phyloP scores from a whole-genome alignment of 2,888 invertebrate genomes.

The Julus scanicus region DNA sequence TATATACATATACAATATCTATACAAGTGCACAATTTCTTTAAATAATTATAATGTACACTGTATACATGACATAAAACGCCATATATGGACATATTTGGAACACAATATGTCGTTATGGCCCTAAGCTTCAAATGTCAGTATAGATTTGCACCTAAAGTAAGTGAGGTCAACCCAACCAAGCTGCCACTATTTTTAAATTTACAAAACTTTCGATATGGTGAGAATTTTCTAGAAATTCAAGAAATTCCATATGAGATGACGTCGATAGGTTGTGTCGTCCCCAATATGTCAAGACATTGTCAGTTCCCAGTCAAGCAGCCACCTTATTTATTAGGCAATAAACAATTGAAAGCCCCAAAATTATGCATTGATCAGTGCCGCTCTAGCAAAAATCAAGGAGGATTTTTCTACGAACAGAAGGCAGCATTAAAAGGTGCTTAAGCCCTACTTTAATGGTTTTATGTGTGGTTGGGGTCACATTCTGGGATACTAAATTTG shows the following conservation, averaged over 20 bases:
- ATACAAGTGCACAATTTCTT: no score
- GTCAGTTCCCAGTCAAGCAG: not conserved
- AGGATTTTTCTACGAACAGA: not conserved
- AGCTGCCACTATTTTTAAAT: no score
- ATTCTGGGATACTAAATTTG: conserved; percentile 8
- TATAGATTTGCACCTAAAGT: no score
- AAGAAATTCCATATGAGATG: not conserved
- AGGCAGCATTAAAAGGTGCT: conserved; percentile 34
- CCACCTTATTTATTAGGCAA: conserved; percentile 37
- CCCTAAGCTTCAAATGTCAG: no score
- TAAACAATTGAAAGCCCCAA: not conserved
- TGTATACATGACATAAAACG: no score
- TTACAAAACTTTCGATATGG: no score
- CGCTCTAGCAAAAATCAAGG: not conserved
- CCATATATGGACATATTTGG: no score
- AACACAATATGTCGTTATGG: no score
- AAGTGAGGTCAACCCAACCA: no score
- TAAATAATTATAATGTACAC: no score
- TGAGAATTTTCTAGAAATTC: no score
- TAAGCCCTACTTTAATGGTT: conserved; percentile 2
- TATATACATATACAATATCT: no score
- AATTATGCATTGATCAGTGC: conserved; percentile 30
- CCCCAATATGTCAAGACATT: not conserved
- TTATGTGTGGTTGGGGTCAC: conserved; percentile 22
- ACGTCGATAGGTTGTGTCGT: not conserved